Evolutionary conservation across 2,888 invertebrate species (phyloP), one percentile per base, ranked within the genome.

Genomic region (Erebia palarica): DNA sequence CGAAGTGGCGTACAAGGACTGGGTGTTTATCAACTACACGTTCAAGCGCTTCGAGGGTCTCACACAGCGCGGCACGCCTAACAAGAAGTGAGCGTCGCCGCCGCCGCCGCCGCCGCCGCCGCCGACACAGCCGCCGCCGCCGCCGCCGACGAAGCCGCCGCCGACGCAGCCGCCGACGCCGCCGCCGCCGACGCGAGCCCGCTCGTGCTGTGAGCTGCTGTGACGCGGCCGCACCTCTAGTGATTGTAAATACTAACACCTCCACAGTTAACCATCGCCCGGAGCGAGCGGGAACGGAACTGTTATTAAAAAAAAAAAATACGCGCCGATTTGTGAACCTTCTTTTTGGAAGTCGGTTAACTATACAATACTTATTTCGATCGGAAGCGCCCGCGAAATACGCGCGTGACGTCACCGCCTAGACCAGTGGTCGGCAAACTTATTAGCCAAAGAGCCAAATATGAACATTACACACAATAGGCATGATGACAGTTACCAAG

Each of bases 21-120:
- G 99, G 98, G 99, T 99, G 80, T 99, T 99, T 92, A 99, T 99
- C 87, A 99, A 99, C 94, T 99, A 99, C 94, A 99, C 99, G 75
- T 99, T 99, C 95, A 99, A 99, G 91, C 95, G 99, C 80, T 99
- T 99, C 93, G 99, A 99, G 93, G 99, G 98, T 44, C 95, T 99
- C 77, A 98, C 98, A 67, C 98, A 98, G 88, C 95, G 98, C 81
- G 97, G 97, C 76, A 96, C 96, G 74, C 96, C 96, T 64, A 96
- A 95, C 80, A 96, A 96, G 91, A 96, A 97, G 94, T 96, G 88
- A 90, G 92, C 94, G 55, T 59, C 49, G 49, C 70, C 47, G 55
- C 49, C 65, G 65, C 66, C 21, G 18, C 8, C 18, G 65, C 44
- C 53, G 65, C 16, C 16, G 44, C 47, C 61, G 18, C 47, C 18